Evolutionary conservation across 2,888 invertebrate species (phyloP).

Genomic region (Yponomeuta sedellus): DNA sequence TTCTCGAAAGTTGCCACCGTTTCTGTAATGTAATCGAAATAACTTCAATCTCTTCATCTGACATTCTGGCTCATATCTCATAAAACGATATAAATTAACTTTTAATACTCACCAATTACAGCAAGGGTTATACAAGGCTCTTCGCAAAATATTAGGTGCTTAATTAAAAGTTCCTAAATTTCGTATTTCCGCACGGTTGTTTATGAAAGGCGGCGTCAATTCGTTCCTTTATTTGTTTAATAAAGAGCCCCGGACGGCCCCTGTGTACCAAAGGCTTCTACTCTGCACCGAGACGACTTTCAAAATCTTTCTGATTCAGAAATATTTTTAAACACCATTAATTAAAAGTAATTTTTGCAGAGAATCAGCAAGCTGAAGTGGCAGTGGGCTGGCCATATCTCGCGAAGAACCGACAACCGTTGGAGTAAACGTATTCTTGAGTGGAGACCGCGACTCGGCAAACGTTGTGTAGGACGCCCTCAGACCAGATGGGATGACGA

Average conservation of each 20-base stretch:
- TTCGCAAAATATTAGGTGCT: constrained; percentile 17
- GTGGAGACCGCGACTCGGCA: too few relatives aligned
- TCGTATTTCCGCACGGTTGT: constrained; percentile 57
- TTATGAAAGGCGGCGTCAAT: constrained; percentile 59
- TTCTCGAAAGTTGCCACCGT: too few relatives aligned
- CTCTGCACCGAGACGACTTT: neutral
- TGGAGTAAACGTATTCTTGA: too few relatives aligned
- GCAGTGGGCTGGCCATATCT: too few relatives aligned
- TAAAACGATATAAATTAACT: neutral
- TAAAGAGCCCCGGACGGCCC: constrained; percentile 54
- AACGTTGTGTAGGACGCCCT: too few relatives aligned
- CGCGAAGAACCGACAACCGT: too few relatives aligned
- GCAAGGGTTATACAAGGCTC: neutral
- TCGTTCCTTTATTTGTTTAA: constrained; percentile 72
- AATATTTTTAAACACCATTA: too few relatives aligned
- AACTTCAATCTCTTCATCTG: too few relatives aligned
- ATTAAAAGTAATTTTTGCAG: too few relatives aligned
- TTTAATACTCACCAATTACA: neutral
- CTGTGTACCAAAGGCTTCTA: constrained; percentile 32
- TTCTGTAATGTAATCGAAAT: too few relatives aligned
- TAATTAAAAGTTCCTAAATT: constrained; percentile 33
- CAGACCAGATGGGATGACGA: too few relatives aligned
- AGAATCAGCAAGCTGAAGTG: too few relatives aligned
- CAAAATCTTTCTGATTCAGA: neutral
- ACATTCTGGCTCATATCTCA: neutral